A percentile compares a stretch with the other conserved stretches of the same genome.
Evolutionary conservation across 2,888 invertebrate genomes (phyloP).

Genomic region (Lasioglossum lativentre): DNA sequence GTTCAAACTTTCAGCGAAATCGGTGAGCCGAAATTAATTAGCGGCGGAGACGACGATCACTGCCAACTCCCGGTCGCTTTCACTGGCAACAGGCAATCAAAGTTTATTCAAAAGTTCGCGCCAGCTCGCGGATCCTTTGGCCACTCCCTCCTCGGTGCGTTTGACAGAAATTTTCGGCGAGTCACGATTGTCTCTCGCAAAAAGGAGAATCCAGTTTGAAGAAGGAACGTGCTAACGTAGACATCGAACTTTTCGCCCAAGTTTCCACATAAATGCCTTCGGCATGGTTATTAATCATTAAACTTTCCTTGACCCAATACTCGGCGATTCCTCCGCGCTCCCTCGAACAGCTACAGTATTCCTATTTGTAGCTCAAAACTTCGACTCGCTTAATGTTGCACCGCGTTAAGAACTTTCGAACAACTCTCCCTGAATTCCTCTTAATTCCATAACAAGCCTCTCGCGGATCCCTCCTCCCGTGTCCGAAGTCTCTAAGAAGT

Average conservation of each 20-base stretch:
- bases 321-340: not conserved
- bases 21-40: constrained; percentile 66
- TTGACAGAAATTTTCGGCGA: constrained; percentile 13
- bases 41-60: constrained; percentile 52
- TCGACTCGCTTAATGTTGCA: not conserved
- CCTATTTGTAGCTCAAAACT: constrained; percentile 11
- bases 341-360: constrained; percentile 4
- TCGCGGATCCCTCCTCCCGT: not conserved
- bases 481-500: not conserved
- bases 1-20: constrained; percentile 58
- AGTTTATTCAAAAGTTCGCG: constrained; percentile 49
- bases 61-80: constrained; percentile 39
- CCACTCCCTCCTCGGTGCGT: not conserved
- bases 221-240: not conserved
- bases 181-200: not conserved
- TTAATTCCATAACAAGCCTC: constrained; percentile 3
- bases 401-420: constrained; percentile 3
- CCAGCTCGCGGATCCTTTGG: not conserved
- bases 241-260: not conserved
- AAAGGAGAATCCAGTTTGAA: not conserved
- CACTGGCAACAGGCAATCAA: constrained; percentile 43
- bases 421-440: constrained; percentile 1
- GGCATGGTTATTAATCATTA: constrained; percentile 1
- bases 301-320: constrained; percentile 2
- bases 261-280: constrained; percentile 6